Evolutionary conservation across 2,888 invertebrate genomes (phyloP).

Genomic region (Pyrochroa serraticornis): DNA sequence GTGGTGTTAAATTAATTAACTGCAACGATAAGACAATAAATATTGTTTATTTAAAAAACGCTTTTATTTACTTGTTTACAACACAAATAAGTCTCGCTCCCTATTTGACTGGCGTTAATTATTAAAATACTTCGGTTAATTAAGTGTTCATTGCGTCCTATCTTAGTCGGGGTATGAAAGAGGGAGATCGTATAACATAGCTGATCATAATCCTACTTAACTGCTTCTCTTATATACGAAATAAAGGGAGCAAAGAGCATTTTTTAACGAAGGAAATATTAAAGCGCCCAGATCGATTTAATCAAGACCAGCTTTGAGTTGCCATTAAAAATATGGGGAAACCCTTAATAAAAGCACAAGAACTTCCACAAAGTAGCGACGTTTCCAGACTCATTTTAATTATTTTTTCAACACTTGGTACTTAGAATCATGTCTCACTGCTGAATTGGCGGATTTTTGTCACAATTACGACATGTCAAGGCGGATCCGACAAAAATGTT

Average conservation of each 20-base stretch:
- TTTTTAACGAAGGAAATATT: constrained; percentile 13
- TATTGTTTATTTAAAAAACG: too few relatives aligned
- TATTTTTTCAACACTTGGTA: too few relatives aligned
- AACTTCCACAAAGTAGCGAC: too few relatives aligned
- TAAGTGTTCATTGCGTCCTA: constrained; percentile 12
- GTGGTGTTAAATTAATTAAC: too few relatives aligned
- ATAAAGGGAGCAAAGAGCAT: constrained; percentile 9
- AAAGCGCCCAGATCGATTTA: constrained; percentile 10
- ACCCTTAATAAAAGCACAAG: neutral
- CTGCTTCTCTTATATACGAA: constrained; percentile 13
- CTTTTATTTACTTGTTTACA: too few relatives aligned
- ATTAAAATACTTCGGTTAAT: constrained; percentile 10
- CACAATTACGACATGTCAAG: too few relatives aligned
- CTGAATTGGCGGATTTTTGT: too few relatives aligned
- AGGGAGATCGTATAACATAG: constrained; percentile 15
- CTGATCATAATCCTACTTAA: constrained; percentile 28
- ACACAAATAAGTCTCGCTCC: too few relatives aligned
- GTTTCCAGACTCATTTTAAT: too few relatives aligned
- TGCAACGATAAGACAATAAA: too few relatives aligned
- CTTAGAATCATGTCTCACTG: too few relatives aligned
- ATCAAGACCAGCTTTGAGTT: constrained; percentile 2
- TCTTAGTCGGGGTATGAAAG: constrained; percentile 2
- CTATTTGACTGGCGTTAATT: neutral
- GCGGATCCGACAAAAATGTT: too few relatives aligned
- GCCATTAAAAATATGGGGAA: constrained; percentile 1